These are phyloP conservation scores for Todiramphus saurophagus DNA, from an alignment of 2,113 vertebrate species.

Conservation along the genomic window DNA sequence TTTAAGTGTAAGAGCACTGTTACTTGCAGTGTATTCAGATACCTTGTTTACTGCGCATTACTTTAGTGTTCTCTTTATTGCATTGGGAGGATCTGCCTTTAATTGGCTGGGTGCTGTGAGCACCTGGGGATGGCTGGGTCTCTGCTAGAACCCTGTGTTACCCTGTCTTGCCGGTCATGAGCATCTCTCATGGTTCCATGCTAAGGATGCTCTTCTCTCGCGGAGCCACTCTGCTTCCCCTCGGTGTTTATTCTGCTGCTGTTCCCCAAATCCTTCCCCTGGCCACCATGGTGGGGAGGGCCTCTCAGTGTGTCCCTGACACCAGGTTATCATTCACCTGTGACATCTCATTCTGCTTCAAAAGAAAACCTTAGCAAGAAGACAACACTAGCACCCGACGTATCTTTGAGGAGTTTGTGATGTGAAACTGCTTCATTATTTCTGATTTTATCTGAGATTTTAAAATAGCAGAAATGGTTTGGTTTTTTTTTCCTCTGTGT, in stretches of 20 bases:
- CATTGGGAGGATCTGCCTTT: background rate
- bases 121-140: background rate
- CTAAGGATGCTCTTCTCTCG: background rate
- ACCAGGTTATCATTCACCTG: background rate
- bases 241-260: background rate
- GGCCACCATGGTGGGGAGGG: accelerated
- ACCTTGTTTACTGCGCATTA: accelerated
- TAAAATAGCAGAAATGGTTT: background rate
- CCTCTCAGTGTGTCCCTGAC: background rate
- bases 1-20: background rate
- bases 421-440: background rate
- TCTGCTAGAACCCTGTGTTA: background rate
- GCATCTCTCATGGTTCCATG: accelerated
- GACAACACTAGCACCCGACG: background rate
- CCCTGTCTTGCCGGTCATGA: background rate
- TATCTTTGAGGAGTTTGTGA: background rate
- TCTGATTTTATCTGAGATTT: background rate
- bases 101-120: accelerated
- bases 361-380: background rate
- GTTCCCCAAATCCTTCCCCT: background rate
- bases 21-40: background rate
- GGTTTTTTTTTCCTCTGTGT: background rate
- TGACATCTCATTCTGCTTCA: background rate
- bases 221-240: background rate
- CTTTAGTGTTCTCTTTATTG: accelerated